These are phyloP conservation scores for Drosophila sucinea DNA, from an alignment of 1,140 invertebrate species.

Conservation along the genomic window DNA sequence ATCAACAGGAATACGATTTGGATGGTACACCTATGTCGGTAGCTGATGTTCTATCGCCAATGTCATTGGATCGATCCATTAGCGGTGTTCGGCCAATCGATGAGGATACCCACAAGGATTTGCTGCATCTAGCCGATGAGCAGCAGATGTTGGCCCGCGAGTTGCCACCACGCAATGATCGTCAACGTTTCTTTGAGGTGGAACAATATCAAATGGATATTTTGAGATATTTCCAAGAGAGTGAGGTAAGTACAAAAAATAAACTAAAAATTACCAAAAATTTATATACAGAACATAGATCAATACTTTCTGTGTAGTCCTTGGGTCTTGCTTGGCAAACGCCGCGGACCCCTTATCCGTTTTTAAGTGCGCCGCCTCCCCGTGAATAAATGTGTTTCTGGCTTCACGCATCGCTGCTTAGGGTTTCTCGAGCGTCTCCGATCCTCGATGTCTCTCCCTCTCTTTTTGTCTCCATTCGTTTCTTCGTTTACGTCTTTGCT, in stretches of 20 bases:
- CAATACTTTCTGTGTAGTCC: slow-evolving; percentile 12
- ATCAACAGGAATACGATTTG: slow-evolving; percentile 36
- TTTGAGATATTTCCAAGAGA: slow-evolving; percentile 88
- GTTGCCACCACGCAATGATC: slow-evolving; percentile 68
- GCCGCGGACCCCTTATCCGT: slow-evolving; percentile 24
- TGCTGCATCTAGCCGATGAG: slow-evolving; percentile 15
- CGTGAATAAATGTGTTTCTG: slow-evolving; percentile 31
- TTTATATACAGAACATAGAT: slow-evolving; percentile 14
- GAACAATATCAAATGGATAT: slow-evolving; percentile 91
- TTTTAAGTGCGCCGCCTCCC: background rate
- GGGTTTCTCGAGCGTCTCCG: slow-evolving; percentile 16
- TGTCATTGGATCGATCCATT: slow-evolving; percentile 76
- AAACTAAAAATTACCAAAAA: background rate
- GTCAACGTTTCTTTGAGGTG: slow-evolving; percentile 85
- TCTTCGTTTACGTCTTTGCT: slow-evolving; percentile 17
- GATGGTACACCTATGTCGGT: slow-evolving; percentile 81
- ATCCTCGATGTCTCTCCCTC: slow-evolving; percentile 10
- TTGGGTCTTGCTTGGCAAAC: slow-evolving; percentile 13
- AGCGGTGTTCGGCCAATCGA: slow-evolving; percentile 31
- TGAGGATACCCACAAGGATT: slow-evolving; percentile 17
- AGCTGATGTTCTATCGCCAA: slow-evolving; percentile 77
- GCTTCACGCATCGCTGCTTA: slow-evolving; percentile 48
- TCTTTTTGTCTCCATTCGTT: background rate
- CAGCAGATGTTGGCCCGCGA: slow-evolving; percentile 24
- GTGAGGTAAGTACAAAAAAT: slow-evolving; percentile 86